Percentiles rank a stretch among this genome's conserved stretches.
Conservation (phyloP, 1,140 invertebrate genomes). For the Leptinotarsa lineolata region DNA sequence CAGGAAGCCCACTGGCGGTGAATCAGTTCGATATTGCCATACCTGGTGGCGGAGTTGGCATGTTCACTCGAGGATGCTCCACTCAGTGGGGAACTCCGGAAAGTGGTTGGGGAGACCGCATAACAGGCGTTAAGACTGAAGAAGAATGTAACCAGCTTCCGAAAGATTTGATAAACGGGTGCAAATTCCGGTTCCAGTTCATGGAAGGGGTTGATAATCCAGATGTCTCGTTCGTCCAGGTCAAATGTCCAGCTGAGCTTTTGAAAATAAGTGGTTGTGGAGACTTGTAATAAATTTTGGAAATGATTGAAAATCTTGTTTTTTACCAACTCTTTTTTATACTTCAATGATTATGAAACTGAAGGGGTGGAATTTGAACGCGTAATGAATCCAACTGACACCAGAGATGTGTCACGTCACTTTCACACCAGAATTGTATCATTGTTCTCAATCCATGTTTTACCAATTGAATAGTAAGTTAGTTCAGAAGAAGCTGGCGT, state of each 20-base stretch:
- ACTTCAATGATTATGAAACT: too few relatives aligned
- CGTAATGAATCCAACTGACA: too few relatives aligned
- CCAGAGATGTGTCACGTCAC: too few relatives aligned
- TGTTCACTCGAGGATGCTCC: conserved; percentile 2
- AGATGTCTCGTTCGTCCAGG: conserved; percentile 3
- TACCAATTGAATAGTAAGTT: too few relatives aligned
- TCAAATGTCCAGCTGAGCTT: conserved; percentile 9
- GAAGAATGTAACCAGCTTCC: conserved; percentile 15
- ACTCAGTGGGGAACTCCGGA: conserved; percentile 28
- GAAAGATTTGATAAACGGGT: conserved; percentile 9
- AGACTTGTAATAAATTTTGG: neutral
- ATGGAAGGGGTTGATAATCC: conserved; percentile 26
- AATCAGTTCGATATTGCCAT: conserved; percentile 39
- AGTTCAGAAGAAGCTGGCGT: too few relatives aligned
- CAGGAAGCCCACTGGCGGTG: conserved; percentile 30
- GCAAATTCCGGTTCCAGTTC: conserved; percentile 18
- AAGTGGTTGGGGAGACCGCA: conserved; percentile 30
- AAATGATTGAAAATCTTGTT: neutral
- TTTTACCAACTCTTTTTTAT: too few relatives aligned
- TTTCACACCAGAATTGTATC: too few relatives aligned
- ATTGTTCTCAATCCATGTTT: too few relatives aligned
- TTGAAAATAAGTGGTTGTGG: neutral
- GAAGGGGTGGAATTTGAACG: too few relatives aligned
- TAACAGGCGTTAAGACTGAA: neutral
- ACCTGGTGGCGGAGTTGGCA: conserved; percentile 31